Conservation (phyloP, 2,888 invertebrate genomes). For the Osedax fenrisi region DNA sequence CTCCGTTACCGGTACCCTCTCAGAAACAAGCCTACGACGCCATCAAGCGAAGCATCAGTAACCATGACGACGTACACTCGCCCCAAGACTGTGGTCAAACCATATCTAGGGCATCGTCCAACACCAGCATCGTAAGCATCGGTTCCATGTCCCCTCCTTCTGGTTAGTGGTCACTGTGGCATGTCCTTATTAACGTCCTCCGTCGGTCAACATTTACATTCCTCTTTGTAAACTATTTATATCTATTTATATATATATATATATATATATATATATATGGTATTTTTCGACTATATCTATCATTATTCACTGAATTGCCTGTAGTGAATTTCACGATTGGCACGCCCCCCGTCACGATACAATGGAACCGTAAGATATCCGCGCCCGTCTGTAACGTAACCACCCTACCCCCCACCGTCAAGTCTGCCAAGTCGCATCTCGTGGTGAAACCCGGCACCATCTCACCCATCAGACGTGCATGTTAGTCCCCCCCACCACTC, state of each 20-base stretch:
- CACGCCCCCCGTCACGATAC: conserved; percentile 61
- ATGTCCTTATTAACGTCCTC: too few relatives aligned
- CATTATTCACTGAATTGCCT: too few relatives aligned
- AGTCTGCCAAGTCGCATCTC: too few relatives aligned
- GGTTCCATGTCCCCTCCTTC: conserved; percentile 83
- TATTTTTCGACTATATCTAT: too few relatives aligned
- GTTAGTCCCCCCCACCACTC: too few relatives aligned
- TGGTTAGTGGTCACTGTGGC: too few relatives aligned
- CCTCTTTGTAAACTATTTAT: too few relatives aligned
- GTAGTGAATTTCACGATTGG: conserved; percentile 58
- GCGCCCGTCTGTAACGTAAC: too few relatives aligned
- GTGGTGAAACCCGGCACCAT: conserved; percentile 47
- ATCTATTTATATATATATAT: too few relatives aligned
- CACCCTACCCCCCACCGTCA: conserved; percentile 55
- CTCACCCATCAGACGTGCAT: conserved; percentile 52
- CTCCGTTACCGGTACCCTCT: conserved; percentile 64
- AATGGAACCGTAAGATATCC: conserved; percentile 50
- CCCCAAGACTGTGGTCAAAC: neutral
- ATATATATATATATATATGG: too few relatives aligned
- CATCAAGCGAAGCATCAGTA: conserved; percentile 44
- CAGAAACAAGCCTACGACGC: conserved; percentile 55
- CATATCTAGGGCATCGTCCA: conserved; percentile 34
- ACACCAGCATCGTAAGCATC: conserved; percentile 58
- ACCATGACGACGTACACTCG: conserved; percentile 25
- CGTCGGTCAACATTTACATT: too few relatives aligned